These are phyloP conservation scores for Netelia virgata DNA, from an alignment of 2,888 invertebrate genomes.

Conservation along the genomic window DNA sequence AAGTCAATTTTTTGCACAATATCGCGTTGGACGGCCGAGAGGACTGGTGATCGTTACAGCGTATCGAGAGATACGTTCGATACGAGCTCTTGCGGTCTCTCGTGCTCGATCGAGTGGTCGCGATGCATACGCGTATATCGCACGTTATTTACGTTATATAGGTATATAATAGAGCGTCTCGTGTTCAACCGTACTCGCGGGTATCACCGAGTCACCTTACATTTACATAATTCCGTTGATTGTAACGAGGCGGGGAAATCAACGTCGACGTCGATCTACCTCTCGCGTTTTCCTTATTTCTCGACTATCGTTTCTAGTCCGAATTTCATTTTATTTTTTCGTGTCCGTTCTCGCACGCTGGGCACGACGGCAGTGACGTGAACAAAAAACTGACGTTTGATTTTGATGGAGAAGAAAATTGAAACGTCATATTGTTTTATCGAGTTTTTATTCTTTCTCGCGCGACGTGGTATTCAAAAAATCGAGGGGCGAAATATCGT, in stretches of 20 bases:
- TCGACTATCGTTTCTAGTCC: not conserved
- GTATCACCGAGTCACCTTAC: slow-evolving; percentile 66
- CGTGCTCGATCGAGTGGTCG: slow-evolving; percentile 6
- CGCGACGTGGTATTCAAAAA: too few species aligned
- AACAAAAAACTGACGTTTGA: too few species aligned
- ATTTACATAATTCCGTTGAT: slow-evolving; percentile 75
- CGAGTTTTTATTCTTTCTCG: too few species aligned
- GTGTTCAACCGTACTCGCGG: not conserved
- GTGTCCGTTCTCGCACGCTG: too few species aligned
- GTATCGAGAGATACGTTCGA: not conserved
- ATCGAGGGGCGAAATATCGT: too few species aligned
- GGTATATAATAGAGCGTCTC: not conserved
- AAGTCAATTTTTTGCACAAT: not conserved
- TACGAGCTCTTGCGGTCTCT: slow-evolving; percentile 5
- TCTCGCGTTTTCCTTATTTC: not conserved
- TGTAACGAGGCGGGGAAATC: slow-evolving; percentile 62
- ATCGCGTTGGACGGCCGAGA: too few species aligned
- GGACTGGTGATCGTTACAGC: not conserved
- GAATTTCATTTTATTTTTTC: not conserved
- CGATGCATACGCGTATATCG: not conserved
- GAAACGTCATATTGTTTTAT: too few species aligned
- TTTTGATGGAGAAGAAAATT: too few species aligned
- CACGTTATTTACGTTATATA: slow-evolving; percentile 10
- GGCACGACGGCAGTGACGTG: too few species aligned
- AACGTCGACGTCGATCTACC: slow-evolving; percentile 9